Base-by-base conservation (phyloP, 1,140 invertebrate species). In the Idris sp. region DNA sequence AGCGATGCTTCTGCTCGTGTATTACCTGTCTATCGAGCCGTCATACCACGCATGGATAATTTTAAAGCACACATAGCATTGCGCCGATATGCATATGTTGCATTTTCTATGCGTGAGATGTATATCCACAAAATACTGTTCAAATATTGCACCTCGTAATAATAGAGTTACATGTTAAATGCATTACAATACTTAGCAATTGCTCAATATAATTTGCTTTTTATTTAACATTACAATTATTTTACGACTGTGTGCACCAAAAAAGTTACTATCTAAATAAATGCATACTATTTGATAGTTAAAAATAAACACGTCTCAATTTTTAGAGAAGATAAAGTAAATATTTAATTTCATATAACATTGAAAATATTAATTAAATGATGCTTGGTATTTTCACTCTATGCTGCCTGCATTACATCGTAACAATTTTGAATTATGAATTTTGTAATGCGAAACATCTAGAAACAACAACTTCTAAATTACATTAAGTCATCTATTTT, bases 11-110 rank as follows among this genome's bases (percentile, higher is more conserved):
- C n/a, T 26, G 53, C 35, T 49, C 33, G 41, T 61, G 51, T 69
- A 72, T 53, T 72, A 61, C 64, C 44, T 69, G 72, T 62, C 58
- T 75, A 58, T 75, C 72, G 58, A 62, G 40, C 51, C 72, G 44
- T 75, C 64, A 69, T 31, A 58, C 11, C 44, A 64, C 64, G 72
- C 64, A 75, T 69, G 64, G 46, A 65, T 69, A 69, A 75, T 41
- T 69, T 58, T 74, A 49, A 62, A 54, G 62, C 56, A 64, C 43
- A 74, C 35, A 74, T 26, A 36, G 48, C 15, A 74, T 68, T 74
- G 62, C 64, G 33, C 51, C 51, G 56, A 61, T 61, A 74, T 75
- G 73, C 28, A 65, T 46, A 54, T 30, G 58, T 69, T 26, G 44
- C 36, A 41, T 69, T 58, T 59, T 68, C 56, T n/a, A 36, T 15